Percentiles rank a stretch among this genome's conserved stretches.
Evolutionary conservation across 1,140 invertebrate genomes (phyloP).

Genomic region (Drosophila ohnishii): DNA sequence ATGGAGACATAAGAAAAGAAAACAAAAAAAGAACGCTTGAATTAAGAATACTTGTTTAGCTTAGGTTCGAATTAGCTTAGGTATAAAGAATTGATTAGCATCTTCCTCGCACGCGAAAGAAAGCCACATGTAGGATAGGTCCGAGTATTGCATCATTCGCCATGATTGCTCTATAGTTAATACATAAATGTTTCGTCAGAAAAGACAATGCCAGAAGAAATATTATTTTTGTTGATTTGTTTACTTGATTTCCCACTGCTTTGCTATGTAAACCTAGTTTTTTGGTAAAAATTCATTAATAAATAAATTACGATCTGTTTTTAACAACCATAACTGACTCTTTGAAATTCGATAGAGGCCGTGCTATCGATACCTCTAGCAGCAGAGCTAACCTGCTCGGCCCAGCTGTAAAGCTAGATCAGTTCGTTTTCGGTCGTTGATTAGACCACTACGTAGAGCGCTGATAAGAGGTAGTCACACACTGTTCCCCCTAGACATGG

Average conservation of each 20-base stretch:
- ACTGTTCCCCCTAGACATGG: conserved; percentile 19
- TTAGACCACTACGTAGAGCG: not conserved
- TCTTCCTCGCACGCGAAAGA: conserved; percentile 6
- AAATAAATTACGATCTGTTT: conserved; percentile 47
- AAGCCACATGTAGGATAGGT: conserved; percentile 23
- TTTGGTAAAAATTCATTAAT: conserved; percentile 31
- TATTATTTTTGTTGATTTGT: conserved; percentile 57
- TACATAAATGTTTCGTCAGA: conserved; percentile 18
- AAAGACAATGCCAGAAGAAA: conserved; percentile 25
- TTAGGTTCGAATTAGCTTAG: conserved; percentile 31
- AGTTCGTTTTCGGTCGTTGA: not conserved
- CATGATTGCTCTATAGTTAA: conserved; percentile 28
- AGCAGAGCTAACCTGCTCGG: not conserved
- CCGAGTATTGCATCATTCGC: conserved; percentile 13
- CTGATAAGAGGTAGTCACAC: not conserved
- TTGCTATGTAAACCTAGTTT: conserved; percentile 15
- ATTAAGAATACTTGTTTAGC: conserved; percentile 14
- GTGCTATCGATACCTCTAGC: conserved; percentile 23
- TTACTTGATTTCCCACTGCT: conserved; percentile 29
- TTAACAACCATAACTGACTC: conserved; percentile 10
- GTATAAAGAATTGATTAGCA: conserved; percentile 18
- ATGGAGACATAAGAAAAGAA: conserved; percentile 21
- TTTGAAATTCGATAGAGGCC: conserved; percentile 18
- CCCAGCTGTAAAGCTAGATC: conserved; percentile 5
- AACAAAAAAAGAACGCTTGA: not conserved